Evolutionary conservation across 2,797 vertebrate genomes (phyloP).

Genomic region (Alfaro cultratus): DNA sequence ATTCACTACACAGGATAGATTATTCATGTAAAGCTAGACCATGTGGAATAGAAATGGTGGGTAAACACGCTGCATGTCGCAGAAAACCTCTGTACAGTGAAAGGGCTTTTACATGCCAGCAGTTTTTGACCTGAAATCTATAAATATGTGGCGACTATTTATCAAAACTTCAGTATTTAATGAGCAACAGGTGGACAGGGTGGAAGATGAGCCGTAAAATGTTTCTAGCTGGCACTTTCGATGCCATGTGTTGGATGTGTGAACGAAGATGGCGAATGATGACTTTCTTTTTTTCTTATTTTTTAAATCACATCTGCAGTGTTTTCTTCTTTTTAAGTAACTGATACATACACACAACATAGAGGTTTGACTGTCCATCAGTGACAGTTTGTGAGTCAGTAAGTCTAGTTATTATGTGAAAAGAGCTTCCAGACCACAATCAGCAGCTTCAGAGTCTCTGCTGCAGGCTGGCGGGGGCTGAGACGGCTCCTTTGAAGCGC

Average conservation of each 20-base stretch:
- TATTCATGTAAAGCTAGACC: conserved; percentile 66
- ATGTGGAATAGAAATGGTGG: conserved; percentile 55
- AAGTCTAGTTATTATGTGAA: conserved; percentile 52
- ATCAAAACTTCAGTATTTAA: conserved; percentile 70
- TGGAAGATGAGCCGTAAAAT: conserved; percentile 61
- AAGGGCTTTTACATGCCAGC: conserved; percentile 47
- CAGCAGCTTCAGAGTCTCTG: conserved; percentile 58
- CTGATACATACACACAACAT: conserved; percentile 70
- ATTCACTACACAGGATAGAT: conserved; percentile 64
- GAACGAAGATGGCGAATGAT: conserved; percentile 62
- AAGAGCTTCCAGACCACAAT: conserved; percentile 47
- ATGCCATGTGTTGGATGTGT: conserved; percentile 62
- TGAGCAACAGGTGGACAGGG: conserved; percentile 67
- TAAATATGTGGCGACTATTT: conserved; percentile 70
- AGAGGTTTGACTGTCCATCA: conserved; percentile 65
- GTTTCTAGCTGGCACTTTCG: conserved; percentile 70
- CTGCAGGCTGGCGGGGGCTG: conserved; percentile 43
- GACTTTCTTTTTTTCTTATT: conserved; percentile 22
- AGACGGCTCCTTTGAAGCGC: conserved; percentile 60
- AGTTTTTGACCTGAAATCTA: conserved; percentile 48
- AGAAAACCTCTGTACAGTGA: conserved; percentile 64
- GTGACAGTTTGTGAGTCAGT: conserved; percentile 55
- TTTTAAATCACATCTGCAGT: conserved; percentile 57
- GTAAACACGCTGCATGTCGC: conserved; percentile 53
- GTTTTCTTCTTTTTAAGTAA: conserved; percentile 48